Conservation (phyloP, 2,888 invertebrate genomes). For the Cabera pusaria region DNA sequence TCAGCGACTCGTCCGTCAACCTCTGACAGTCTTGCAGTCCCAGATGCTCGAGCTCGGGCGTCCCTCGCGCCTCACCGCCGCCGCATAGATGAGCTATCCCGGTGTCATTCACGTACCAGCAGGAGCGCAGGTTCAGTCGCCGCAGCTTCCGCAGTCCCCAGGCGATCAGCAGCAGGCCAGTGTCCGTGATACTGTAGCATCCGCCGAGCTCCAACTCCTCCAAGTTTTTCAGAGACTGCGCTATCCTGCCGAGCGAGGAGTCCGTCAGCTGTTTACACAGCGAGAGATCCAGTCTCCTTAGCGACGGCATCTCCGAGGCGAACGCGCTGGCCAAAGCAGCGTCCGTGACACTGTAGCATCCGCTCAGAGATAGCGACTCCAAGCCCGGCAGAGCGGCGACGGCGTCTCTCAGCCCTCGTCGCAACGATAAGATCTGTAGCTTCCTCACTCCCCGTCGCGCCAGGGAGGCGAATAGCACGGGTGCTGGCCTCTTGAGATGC, state of each 20-base stretch:
- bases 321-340: constrained; percentile 92
- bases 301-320: constrained; percentile 88
- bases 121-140: constrained; percentile 93
- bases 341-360: constrained; percentile 97
- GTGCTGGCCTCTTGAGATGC: constrained; percentile 92
- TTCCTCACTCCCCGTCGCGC: constrained; percentile 94
- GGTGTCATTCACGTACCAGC: constrained; percentile 95
- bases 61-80: constrained; percentile 89
- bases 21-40: constrained; percentile 98
- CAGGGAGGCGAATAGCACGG: constrained; percentile 92
- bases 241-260: constrained; percentile 92
- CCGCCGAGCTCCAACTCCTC: constrained; percentile 95
- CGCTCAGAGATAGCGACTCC: constrained; percentile 94
- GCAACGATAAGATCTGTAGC: constrained; percentile 94
- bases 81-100: constrained; percentile 95
- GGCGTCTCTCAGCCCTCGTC: constrained; percentile 92
- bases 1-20: constrained; percentile 94
- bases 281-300: constrained; percentile 93
- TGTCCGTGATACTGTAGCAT: constrained; percentile 95
- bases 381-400: constrained; percentile 93
- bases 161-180: constrained; percentile 92
- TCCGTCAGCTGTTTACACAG: constrained; percentile 98
- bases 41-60: constrained; percentile 91
- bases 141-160: constrained; percentile 94
- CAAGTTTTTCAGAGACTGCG: constrained; percentile 92